Evolutionary conservation across 2,888 invertebrate genomes (phyloP).

Genomic region (Hypercompe scribonia): DNA sequence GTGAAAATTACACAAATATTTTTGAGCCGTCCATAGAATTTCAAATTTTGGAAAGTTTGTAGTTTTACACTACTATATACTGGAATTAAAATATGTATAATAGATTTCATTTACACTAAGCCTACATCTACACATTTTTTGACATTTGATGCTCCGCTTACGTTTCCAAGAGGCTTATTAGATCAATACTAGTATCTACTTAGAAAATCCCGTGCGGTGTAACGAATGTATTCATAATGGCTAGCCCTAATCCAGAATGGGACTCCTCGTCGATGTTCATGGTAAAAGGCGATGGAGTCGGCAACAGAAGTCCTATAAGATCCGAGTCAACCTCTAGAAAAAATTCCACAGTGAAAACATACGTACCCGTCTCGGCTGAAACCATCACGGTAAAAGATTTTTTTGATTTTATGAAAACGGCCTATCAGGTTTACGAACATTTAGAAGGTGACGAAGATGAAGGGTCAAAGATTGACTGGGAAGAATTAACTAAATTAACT

Average conservation of each 20-base stretch:
- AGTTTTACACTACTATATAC: conserved; percentile 5
- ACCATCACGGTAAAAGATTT: conserved; percentile 90
- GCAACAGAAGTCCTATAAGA: conserved; percentile 55
- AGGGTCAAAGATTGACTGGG: conserved; percentile 81
- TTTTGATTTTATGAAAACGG: conserved; percentile 90
- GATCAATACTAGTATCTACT: conserved; percentile 63
- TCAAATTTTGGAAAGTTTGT: conserved; percentile 37
- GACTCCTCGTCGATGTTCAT: conserved; percentile 78
- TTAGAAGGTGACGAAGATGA: conserved; percentile 79
- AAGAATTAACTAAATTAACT: conserved; percentile 81
- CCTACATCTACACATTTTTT: conserved; percentile 2
- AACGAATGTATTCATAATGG: conserved; percentile 61
- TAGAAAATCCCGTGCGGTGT: conserved; percentile 40
- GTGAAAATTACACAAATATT: conserved; percentile 42
- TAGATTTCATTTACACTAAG: conserved; percentile 7
- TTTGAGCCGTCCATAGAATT: conserved; percentile 21
- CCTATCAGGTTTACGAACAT: conserved; percentile 89
- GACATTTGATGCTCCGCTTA: neutral
- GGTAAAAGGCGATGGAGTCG: conserved; percentile 62
- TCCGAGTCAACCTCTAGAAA: conserved; percentile 62
- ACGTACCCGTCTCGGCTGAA: conserved; percentile 78
- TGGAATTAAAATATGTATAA: neutral
- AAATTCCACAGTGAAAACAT: conserved; percentile 61
- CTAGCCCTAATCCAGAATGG: conserved; percentile 70
- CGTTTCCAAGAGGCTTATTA: conserved; percentile 59